A percentile compares a stretch with the other conserved stretches of the same genome.
phyloP scores from a whole-genome alignment of 2,113 vertebrate genomes.

The Puntigrus tetrazona region DNA sequence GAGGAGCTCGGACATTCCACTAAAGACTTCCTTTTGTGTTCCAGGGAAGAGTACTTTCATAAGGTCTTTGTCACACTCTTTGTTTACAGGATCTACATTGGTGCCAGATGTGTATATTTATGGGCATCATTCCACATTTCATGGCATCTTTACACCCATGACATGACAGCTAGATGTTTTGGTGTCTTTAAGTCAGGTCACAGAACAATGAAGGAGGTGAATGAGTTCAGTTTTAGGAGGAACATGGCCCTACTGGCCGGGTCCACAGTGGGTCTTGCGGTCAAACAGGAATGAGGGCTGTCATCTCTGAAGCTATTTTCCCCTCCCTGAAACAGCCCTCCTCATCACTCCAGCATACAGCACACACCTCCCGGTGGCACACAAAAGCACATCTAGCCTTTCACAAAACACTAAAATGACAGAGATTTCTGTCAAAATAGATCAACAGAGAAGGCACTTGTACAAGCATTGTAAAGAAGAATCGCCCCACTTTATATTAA shows the following conservation, averaged over 20 bases:
- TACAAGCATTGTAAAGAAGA: not conserved
- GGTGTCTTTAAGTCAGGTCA: not conserved
- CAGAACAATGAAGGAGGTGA: conserved; percentile 24
- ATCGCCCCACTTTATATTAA: too few species aligned
- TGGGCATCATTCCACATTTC: not conserved
- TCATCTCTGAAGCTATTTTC: conserved; percentile 49
- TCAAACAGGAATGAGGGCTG: conserved; percentile 52
- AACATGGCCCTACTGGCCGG: conserved; percentile 9
- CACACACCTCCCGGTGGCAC: conserved; percentile 2
- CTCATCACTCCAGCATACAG: conserved; percentile 39
- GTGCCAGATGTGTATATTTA: not conserved
- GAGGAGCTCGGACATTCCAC: not conserved
- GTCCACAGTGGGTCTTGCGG: conserved; percentile 38
- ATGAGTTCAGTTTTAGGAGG: conserved; percentile 20
- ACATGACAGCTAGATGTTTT: not conserved
- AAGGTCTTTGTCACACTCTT: not conserved
- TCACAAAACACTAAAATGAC: not conserved
- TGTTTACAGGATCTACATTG: not conserved
- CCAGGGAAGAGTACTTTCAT: not conserved
- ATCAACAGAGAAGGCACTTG: not conserved
- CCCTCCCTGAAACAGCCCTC: conserved; percentile 34
- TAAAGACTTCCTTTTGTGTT: not conserved
- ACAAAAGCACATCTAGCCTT: not conserved
- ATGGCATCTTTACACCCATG: not conserved
- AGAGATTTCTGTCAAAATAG: conserved; percentile 3